A percentile compares a stretch with the other conserved stretches of the same genome.
Evolutionary conservation across 1,140 invertebrate genomes (phyloP).

Genomic region (Nylanderia fulva): DNA sequence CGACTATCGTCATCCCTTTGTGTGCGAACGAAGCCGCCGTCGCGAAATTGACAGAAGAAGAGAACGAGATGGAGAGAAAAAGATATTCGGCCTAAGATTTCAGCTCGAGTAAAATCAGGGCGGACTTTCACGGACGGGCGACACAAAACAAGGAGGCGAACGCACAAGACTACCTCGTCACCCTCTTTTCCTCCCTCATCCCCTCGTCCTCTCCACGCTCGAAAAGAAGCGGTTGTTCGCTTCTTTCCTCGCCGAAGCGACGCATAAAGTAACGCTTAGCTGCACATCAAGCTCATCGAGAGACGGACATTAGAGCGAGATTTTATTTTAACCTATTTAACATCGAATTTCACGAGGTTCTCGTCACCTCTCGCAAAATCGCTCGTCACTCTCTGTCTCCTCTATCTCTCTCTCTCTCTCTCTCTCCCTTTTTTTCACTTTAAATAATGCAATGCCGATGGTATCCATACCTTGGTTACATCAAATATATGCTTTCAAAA

Average conservation of each 20-base stretch:
- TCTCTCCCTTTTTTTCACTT: constrained; percentile 27
- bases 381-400: background rate
- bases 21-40: constrained; percentile 3
- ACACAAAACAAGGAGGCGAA: constrained; percentile 17
- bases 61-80: background rate
- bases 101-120: constrained; percentile 28
- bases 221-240: background rate
- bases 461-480: background rate
- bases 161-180: background rate
- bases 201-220: background rate
- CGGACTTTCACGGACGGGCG: constrained; percentile 35
- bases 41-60: constrained; percentile 8
- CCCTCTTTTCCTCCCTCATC: too few relatives aligned
- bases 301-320: constrained; percentile 34
- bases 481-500: background rate
- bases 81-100: constrained; percentile 5
- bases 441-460: background rate
- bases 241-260: background rate
- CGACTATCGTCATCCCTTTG: constrained; percentile 20
- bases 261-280: constrained; percentile 53
- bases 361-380: background rate
- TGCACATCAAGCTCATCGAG: constrained; percentile 55
- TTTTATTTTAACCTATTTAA: constrained; percentile 54
- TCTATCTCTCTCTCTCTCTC: background rate
- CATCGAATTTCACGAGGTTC: constrained; percentile 41